Evolutionary conservation across 1,140 invertebrate genomes (phyloP).

Genomic region (Heliconius melpomene): DNA sequence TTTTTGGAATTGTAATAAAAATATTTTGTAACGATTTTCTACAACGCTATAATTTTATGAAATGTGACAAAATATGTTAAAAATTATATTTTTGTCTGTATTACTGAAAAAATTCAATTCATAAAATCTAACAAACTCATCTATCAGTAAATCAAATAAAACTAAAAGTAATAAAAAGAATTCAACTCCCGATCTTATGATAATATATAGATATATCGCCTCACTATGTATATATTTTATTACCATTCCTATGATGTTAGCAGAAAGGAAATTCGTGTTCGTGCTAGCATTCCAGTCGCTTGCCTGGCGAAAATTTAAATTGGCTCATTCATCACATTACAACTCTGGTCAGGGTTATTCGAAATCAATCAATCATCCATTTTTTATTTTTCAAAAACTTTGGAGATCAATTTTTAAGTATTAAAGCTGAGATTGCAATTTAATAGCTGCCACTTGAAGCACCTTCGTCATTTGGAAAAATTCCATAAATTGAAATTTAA

Average conservation of each 20-base stretch:
- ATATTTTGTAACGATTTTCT: too few relatives aligned
- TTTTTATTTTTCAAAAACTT: slow-evolving; percentile 26
- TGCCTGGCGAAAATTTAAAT: slow-evolving; percentile 42
- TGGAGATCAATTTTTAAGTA: neutral
- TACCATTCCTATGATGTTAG: slow-evolving; percentile 28
- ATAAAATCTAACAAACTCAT: neutral
- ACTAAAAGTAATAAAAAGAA: slow-evolving; percentile 27
- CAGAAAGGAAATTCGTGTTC: slow-evolving; percentile 30
- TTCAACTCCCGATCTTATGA: slow-evolving; percentile 32
- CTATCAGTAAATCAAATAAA: slow-evolving; percentile 27
- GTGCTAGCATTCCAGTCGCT: slow-evolving; percentile 29
- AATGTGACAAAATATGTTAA: too few relatives aligned
- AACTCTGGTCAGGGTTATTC: slow-evolving; percentile 27
- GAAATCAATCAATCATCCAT: slow-evolving; percentile 34
- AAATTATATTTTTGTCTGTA: too few relatives aligned
- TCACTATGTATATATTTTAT: slow-evolving; percentile 39
- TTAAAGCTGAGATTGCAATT: slow-evolving; percentile 18
- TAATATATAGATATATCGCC: slow-evolving; percentile 24
- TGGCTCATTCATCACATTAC: slow-evolving; percentile 43
- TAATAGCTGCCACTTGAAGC: slow-evolving; percentile 13
- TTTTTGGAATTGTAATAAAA: too few relatives aligned
- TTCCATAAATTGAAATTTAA: neutral
- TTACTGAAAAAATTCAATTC: too few relatives aligned
- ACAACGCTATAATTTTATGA: too few relatives aligned
- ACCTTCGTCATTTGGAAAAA: neutral